Conservation (phyloP, 2,888 invertebrate genomes). For the Cataglyphis albicans region DNA sequence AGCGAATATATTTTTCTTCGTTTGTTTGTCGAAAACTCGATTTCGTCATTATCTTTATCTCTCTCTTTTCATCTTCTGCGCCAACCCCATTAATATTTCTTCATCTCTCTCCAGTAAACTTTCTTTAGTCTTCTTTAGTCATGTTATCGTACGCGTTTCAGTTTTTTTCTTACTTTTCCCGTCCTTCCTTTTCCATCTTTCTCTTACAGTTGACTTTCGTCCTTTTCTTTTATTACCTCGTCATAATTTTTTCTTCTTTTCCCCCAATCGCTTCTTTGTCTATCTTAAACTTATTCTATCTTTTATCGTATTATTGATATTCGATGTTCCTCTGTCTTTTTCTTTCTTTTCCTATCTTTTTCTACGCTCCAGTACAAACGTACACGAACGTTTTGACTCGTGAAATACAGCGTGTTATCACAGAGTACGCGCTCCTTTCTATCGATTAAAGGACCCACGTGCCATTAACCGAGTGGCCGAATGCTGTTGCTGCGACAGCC, state of each 20-base stretch:
- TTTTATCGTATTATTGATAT: not conserved
- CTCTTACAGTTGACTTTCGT: not conserved
- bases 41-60: not conserved
- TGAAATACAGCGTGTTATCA: constrained; percentile 68
- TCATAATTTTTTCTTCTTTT: constrained; percentile 29
- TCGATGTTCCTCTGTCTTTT: not conserved
- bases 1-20: not conserved
- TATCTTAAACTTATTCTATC: too few species aligned
- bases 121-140: not conserved
- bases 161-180: not conserved
- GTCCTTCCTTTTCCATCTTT: constrained; percentile 13
- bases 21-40: not conserved
- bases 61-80: constrained; percentile 1
- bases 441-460: constrained; percentile 69
- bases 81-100: constrained; percentile 3
- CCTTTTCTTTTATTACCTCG: constrained; percentile 11
- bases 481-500: constrained; percentile 43
- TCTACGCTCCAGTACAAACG: not conserved
- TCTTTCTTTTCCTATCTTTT: not conserved
- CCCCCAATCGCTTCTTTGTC: constrained; percentile 16
- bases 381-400: constrained; percentile 40
- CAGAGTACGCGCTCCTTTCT: constrained; percentile 68
- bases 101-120: not conserved
- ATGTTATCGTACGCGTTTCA: not conserved
- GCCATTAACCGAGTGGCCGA: constrained; percentile 66